These are phyloP conservation scores for Cyphomyrus plagiostoma DNA, from an alignment of 2,113 vertebrate genomes.

Conservation along the genomic window DNA sequence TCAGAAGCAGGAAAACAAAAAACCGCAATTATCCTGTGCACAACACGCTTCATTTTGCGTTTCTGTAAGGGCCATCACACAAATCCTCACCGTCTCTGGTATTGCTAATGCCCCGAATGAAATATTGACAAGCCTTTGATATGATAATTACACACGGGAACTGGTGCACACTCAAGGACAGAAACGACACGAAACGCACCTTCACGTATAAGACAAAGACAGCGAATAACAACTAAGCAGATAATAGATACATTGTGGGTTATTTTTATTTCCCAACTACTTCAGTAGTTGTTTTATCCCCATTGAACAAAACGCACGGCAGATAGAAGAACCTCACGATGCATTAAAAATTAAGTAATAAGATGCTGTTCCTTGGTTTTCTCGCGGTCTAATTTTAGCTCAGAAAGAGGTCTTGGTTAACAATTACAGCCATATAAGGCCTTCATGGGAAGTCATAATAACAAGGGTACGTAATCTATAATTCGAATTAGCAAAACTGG, in stretches of 20 bases:
- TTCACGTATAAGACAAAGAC: not conserved
- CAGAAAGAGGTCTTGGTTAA: not conserved
- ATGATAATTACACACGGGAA: slow-evolving; percentile 13
- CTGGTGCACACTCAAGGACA: not conserved
- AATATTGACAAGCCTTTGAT: slow-evolving; percentile 15
- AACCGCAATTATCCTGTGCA: not conserved
- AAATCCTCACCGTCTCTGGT: slow-evolving; percentile 4
- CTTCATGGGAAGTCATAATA: not conserved
- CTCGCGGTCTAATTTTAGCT: not conserved
- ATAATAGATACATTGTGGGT: not conserved
- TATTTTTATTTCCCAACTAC: not conserved
- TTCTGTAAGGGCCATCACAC: not conserved
- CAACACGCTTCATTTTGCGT: not conserved
- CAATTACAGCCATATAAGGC: not conserved
- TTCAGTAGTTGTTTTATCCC: not conserved
- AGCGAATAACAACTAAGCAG: not conserved
- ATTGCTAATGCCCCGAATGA: not conserved
- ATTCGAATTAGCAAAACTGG: not conserved
- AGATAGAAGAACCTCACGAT: not conserved
- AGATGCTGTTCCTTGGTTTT: not conserved
- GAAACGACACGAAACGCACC: not conserved
- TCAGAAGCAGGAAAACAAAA: not conserved
- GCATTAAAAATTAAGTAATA: not conserved
- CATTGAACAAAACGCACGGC: not conserved
- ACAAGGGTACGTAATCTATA: not conserved